phyloP scores from a whole-genome alignment of 1,140 invertebrate species.

The Hylaeus volcanicus region DNA sequence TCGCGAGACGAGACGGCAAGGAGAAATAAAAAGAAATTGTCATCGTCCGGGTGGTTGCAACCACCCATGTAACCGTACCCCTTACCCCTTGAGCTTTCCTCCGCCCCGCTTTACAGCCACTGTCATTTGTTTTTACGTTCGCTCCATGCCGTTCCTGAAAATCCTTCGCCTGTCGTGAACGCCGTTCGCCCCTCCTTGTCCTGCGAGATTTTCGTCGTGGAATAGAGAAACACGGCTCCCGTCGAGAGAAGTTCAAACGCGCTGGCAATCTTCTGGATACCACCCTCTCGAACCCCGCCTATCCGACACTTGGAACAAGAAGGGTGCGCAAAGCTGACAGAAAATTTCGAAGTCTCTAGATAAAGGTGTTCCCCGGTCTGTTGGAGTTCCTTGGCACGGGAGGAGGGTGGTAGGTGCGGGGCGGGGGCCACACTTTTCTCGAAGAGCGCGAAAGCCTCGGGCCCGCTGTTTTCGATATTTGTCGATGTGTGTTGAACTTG shows the following conservation, averaged over 20 bases:
- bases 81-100: background rate
- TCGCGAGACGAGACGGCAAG: slow-evolving; percentile 43
- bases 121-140: slow-evolving; percentile 72
- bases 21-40: slow-evolving; percentile 74
- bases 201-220: slow-evolving; percentile 49
- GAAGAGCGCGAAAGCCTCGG: background rate
- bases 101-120: slow-evolving; percentile 57
- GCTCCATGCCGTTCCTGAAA: slow-evolving; percentile 60
- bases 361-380: slow-evolving; percentile 9
- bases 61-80: slow-evolving; percentile 54
- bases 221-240: background rate
- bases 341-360: slow-evolving; percentile 48
- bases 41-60: slow-evolving; percentile 68
- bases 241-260: slow-evolving; percentile 30
- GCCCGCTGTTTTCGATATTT: slow-evolving; percentile 40
- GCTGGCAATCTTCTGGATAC: slow-evolving; percentile 13
- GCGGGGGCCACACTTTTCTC: background rate
- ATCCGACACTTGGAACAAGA: slow-evolving; percentile 12
- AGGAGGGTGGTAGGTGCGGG: too few species aligned
- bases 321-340: slow-evolving; percentile 34
- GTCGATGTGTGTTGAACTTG: slow-evolving; percentile 18
- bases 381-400: background rate
- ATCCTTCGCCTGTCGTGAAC: slow-evolving; percentile 52
- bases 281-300: background rate
- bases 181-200: slow-evolving; percentile 5